A percentile compares a stretch with the other conserved stretches of the same genome.
phyloP scores from a whole-genome alignment of 2,113 vertebrate species.

The Hiodon alosoides region DNA sequence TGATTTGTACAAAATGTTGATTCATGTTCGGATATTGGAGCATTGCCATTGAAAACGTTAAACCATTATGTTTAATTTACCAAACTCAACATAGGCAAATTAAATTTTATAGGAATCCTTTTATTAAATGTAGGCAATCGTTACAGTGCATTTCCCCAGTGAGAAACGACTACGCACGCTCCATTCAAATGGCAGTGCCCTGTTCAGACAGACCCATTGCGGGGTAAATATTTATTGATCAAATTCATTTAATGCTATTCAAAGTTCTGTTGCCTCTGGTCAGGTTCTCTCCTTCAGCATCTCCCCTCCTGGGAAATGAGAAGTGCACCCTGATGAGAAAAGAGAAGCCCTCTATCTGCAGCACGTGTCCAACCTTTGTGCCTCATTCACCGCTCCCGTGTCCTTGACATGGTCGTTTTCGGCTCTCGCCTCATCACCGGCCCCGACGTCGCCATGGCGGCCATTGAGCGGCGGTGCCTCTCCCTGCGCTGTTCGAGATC shows the following conservation, averaged over 20 bases:
- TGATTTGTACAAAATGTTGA: background rate
- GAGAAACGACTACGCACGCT: conserved; percentile 13
- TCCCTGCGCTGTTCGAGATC: conserved; percentile 74
- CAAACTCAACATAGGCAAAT: conserved; percentile 21
- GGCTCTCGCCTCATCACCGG: conserved; percentile 40
- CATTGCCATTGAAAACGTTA: conserved; percentile 17
- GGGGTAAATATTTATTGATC: conserved; percentile 64
- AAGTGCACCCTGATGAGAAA: conserved; percentile 61
- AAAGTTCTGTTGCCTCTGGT: conserved; percentile 70
- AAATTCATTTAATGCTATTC: conserved; percentile 66
- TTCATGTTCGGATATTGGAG: conserved; percentile 16
- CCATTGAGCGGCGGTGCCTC: conserved; percentile 56
- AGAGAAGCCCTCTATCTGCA: conserved; percentile 45
- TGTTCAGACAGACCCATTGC: conserved; percentile 9
- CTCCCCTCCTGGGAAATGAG: conserved; percentile 54
- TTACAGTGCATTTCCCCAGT: conserved; percentile 33
- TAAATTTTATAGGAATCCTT: conserved; percentile 33
- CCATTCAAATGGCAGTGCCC: background rate
- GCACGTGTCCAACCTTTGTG: conserved; percentile 55
- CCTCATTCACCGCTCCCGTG: conserved; percentile 39
- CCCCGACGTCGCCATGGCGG: conserved; percentile 52
- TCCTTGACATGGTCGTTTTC: conserved; percentile 38
- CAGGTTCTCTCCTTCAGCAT: conserved; percentile 57
- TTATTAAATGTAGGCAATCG: conserved; percentile 38
- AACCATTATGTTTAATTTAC: conserved; percentile 27